These are phyloP conservation scores for Anorthoa munda DNA, from an alignment of 2,888 invertebrate species.

Conservation along the genomic window DNA sequence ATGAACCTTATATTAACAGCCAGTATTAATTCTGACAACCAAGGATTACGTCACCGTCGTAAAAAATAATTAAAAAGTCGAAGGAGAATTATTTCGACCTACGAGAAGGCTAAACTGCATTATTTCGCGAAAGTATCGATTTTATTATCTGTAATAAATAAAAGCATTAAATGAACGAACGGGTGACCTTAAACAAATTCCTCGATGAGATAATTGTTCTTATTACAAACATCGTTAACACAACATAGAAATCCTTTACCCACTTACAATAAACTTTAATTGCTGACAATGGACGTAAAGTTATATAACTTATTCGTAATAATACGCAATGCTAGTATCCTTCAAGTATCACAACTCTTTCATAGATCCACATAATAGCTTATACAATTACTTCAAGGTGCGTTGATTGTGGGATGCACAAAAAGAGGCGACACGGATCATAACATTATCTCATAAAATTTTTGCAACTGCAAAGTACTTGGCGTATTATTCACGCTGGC, in stretches of 20 bases:
- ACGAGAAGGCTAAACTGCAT: slow-evolving; percentile 34
- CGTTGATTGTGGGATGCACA: slow-evolving; percentile 44
- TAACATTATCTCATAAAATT: slow-evolving; percentile 29
- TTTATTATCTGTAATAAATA: slow-evolving; percentile 32
- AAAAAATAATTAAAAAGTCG: slow-evolving; percentile 33
- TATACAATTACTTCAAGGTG: slow-evolving; percentile 56
- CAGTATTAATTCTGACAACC: slow-evolving; percentile 19
- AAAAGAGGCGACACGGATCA: slow-evolving; percentile 44
- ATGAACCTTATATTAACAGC: slow-evolving; percentile 41
- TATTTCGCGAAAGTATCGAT: slow-evolving; percentile 31
- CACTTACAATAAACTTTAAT: slow-evolving; percentile 46
- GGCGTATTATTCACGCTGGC: slow-evolving; percentile 42
- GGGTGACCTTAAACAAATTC: slow-evolving; percentile 24
- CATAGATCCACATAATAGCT: slow-evolving; percentile 35
- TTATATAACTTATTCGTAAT: slow-evolving; percentile 57
- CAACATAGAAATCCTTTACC: slow-evolving; percentile 37
- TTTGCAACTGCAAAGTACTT: slow-evolving; percentile 32
- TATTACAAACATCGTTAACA: slow-evolving; percentile 23
- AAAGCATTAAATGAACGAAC: slow-evolving; percentile 9
- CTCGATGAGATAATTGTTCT: slow-evolving; percentile 41
- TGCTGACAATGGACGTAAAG: slow-evolving; percentile 47
- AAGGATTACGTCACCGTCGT: slow-evolving; percentile 35
- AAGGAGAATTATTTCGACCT: slow-evolving; percentile 47
- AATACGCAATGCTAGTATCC: slow-evolving; percentile 32
- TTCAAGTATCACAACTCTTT: slow-evolving; percentile 38